These are phyloP conservation scores for Pachyrhynchus sulphureomaculatus DNA, from an alignment of 1,140 invertebrate species.

Conservation along the genomic window DNA sequence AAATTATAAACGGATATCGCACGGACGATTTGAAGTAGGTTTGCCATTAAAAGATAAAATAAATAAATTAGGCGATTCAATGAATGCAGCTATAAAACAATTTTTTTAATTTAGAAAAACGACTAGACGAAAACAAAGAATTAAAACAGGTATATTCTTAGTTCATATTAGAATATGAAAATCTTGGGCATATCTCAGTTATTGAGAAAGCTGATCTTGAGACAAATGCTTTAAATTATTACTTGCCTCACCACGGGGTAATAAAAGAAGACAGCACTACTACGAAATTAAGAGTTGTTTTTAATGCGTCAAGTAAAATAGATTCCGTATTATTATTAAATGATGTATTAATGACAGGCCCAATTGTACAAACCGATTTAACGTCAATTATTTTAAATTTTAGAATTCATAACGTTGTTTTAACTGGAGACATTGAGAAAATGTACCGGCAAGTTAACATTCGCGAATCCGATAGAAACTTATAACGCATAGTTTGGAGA, in stretches of 20 bases:
- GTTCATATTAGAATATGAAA: not conserved
- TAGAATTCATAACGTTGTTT: conserved; percentile 37
- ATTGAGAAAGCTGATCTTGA: not conserved
- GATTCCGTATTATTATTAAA: conserved; percentile 38
- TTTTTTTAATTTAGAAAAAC: not conserved
- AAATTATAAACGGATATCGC: conserved; percentile 3
- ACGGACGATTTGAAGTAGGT: conserved; percentile 26
- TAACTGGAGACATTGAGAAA: conserved; percentile 50
- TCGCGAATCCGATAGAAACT: conserved; percentile 34
- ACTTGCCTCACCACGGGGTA: conserved; percentile 51
- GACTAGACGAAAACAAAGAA: not conserved
- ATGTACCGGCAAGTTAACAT: conserved; percentile 50
- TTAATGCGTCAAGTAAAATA: conserved; percentile 41
- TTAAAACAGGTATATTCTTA: not conserved
- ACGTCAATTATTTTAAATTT: conserved; percentile 42
- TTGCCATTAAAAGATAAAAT: conserved; percentile 25
- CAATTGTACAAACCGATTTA: conserved; percentile 43
- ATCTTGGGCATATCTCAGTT: not conserved
- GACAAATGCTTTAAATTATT: conserved; percentile 34
- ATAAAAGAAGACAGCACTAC: conserved; percentile 41
- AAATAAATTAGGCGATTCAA: conserved; percentile 17
- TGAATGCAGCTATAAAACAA: not conserved
- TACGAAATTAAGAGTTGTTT: conserved; percentile 46
- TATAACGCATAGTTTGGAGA: conserved; percentile 50
- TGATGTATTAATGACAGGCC: conserved; percentile 38